A percentile compares a stretch with the other conserved stretches of the same genome.
Evolutionary conservation across 53 echinoderm and acorn worm species (phyloP).

Genomic region (Crossaster papposus): DNA sequence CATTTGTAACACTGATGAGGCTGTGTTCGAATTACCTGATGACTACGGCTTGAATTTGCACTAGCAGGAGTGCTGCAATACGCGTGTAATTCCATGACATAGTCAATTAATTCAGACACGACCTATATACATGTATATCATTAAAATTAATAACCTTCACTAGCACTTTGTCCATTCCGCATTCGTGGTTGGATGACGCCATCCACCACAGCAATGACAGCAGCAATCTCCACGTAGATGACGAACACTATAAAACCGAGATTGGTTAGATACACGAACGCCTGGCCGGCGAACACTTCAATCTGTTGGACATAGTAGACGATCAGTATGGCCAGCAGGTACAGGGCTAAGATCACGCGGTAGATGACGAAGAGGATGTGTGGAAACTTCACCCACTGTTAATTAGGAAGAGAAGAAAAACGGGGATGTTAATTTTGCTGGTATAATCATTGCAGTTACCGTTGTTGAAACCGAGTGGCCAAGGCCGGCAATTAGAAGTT

Average conservation of each 20-base stretch:
- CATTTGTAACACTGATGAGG: too few species aligned
- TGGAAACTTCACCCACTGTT: background rate
- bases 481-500: background rate
- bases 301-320: conserved; percentile 42
- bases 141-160: conserved; percentile 33
- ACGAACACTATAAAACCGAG: conserved; percentile 66
- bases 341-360: conserved; percentile 68
- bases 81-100: too few species aligned
- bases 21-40: too few species aligned
- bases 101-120: too few species aligned
- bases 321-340: conserved; percentile 61
- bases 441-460: background rate
- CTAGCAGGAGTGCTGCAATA: too few species aligned
- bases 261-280: conserved; percentile 78
- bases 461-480: background rate
- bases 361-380: conserved; percentile 56
- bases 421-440: background rate
- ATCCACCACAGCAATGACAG: conserved; percentile 56
- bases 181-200: background rate
- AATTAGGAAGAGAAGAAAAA: background rate
- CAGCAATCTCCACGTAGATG: conserved; percentile 59
- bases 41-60: too few species aligned
- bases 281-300: background rate
- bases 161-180: background rate
- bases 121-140: background rate